Base-by-base conservation (phyloP, 1,140 invertebrate genomes). In the Penaeus chinensis region DNA sequence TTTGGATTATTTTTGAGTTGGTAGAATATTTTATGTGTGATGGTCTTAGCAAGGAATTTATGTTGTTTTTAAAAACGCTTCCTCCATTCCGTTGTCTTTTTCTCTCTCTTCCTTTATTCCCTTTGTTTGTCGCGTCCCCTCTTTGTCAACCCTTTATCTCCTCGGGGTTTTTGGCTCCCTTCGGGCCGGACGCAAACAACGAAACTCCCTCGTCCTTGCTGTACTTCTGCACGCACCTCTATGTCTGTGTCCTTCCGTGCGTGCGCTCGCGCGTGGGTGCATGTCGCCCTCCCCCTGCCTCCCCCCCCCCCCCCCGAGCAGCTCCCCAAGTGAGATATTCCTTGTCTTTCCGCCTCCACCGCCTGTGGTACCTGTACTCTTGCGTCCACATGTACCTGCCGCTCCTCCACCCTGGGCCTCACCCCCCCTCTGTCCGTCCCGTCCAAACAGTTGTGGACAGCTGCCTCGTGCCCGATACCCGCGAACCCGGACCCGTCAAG, bases 401-500 rank as follows among this genome's bases (percentile, higher is more conserved):
- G 24, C 42, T 61, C 18, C 18, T 32, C 47, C 77, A 22, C 32
- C 18, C 54, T 4, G n/a, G 13, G 37, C 77, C 54, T 61, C 24
- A 54, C 77, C 54, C 24, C 47, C 77, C 77, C n/a, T 79, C 32
- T 79, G 18, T 32, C 42, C 54, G 42, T 61, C n/a, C 54, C 62
- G 32, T 24, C 65, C 24, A 61, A 37, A 82, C 91, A 93, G 92
- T 92, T 71, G 91, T 93, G 74, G 93, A 93, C 89, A 93, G 93
- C 89, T 94, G 94, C 89, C 93, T 92, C 18, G 91, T 94, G 22
- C 92, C 93, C 16, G 91, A 93, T 54, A 37, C 91, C 89, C 77
- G 90, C 92, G n/a, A 91, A 91, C 71, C 91, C 91, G 24, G 92
- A 90, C 19, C 84, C n/a, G 82, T 87, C 20, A 24, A 66, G 37